Base-by-base conservation (phyloP, 92 coral and sea anemone genomes). In the Montipora capitata region DNA sequence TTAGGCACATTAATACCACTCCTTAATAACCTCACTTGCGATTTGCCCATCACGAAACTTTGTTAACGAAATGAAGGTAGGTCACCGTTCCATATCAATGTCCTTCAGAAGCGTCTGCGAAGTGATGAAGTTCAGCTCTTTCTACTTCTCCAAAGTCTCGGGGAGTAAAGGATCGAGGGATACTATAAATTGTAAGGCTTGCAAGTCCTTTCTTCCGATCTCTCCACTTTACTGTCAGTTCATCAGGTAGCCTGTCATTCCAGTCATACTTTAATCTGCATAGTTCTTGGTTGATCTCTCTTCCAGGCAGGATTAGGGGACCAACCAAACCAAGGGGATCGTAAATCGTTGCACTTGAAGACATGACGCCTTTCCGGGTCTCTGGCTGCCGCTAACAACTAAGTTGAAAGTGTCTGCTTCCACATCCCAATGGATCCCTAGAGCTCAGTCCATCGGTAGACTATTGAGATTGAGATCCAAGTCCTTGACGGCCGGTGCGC, bases 21-120 rank as follows among this genome's bases (percentile, higher is more conserved):
- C 51, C 75, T 83, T 76, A 93, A 61, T 1, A 92, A 90, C 58
- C 62, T 91, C 9, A 91, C 94, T 12, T 88, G 82, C 7, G 96
- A 87, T 76, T 87, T 94, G 13, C 94, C 94, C 91, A 82, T 82
- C 17, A 94, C 79, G 45, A 93, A 93, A 57, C 11, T 4, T 16
- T 17, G 39, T 15, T n/a, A 3, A n/a, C 72, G 4, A 67, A 4
- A 12, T 43, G 13, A 38, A 93, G 57, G 70, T 91, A 90, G 15
- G 94, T 91, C 27, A 63, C 96, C 71, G 96, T 5, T 71, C 43
- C 7, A 71, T 41, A 71, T 71, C 76, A 41, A 71, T 71, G 5
- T 52, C 76, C 15, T 56, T 43, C 18, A 11, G 27, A 20, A 20
- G 27, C 27, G 27, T 20, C 27, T 20, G 27, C 27, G 27, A 20